Evolutionary conservation across 2,888 invertebrate species (phyloP), one percentile per base, ranked within the genome.

Genomic region (Myopa testacea): DNA sequence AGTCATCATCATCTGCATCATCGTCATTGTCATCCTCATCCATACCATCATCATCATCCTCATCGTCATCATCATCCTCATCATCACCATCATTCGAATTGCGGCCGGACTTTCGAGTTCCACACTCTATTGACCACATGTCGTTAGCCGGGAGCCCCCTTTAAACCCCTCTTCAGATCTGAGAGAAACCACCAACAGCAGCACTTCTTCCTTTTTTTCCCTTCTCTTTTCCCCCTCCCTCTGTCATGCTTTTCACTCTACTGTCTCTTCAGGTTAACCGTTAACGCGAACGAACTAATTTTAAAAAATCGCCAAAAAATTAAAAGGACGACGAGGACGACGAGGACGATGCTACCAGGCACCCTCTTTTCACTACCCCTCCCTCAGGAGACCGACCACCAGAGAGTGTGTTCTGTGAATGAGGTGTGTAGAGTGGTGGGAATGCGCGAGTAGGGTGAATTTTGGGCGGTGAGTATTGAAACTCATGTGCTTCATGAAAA

Each of bases 221-320:
- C 10, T 6, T n/a, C 55, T 55, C 55, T 3, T 5, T 12, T n/a
- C 55, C 55, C 55, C 5, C 55, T n/a, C 5, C 55, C 5, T 2
- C 16, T 26, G 26, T 26, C 26, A 26, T 26, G 10, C n/a, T 14
- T 55, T 55, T n/a, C 5, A 16, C 16, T n/a, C 14, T n/a, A 55
- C n/a, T n/a, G n/a, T 65, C 63, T 19, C 8, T 14, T n/a, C 68
- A 40, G 45, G 52, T 52, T 10, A 26, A 50, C 8, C 10, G 16
- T 34, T 45, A 45, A 52, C 63, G 45, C 10, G 38, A 34, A 12
- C 63, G 45, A 63, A 63, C 74, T 74, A 63, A 74, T 74, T 74
- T 63, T 65, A 74, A 74, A 63, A 63, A 74, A 52, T 50, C 34
- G 63, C 63, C 50, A 50, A 74, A 74, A 73, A 74, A 74, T 74